These are phyloP conservation scores for Neria commutata DNA, from an alignment of 2,888 invertebrate genomes.

Conservation along the genomic window DNA sequence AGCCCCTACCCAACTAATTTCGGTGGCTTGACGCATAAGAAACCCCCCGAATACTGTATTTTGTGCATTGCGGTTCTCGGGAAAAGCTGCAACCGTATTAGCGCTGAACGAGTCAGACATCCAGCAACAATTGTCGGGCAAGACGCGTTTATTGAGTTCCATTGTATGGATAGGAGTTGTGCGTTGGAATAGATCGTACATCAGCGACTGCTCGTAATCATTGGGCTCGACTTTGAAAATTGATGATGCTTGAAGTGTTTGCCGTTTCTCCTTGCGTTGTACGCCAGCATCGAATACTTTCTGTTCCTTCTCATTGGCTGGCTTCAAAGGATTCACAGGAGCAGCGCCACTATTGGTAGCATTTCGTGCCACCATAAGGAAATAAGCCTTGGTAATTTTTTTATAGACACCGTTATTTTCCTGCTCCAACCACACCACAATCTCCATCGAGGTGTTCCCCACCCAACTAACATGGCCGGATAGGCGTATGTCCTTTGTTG, in stretches of 20 bases:
- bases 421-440: conserved; percentile 74
- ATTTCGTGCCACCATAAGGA: conserved; percentile 76
- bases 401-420: conserved; percentile 62
- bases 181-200: conserved; percentile 71
- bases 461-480: conserved; percentile 79
- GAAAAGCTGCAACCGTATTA: conserved; percentile 68
- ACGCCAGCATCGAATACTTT: conserved; percentile 67
- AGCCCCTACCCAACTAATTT: conserved; percentile 73
- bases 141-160: conserved; percentile 63
- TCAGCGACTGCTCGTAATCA: conserved; percentile 69
- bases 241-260: conserved; percentile 64
- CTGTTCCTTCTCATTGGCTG: conserved; percentile 68
- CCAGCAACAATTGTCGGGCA: conserved; percentile 69
- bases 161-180: conserved; percentile 66
- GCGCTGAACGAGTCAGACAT: conserved; percentile 67
- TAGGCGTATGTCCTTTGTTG: conserved; percentile 70
- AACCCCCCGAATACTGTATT: conserved; percentile 81
- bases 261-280: conserved; percentile 64
- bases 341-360: conserved; percentile 66
- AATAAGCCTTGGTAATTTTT: conserved; percentile 70
- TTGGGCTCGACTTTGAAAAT: conserved; percentile 71
- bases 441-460: conserved; percentile 74
- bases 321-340: conserved; percentile 66
- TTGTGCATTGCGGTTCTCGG: conserved; percentile 75
- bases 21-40: conserved; percentile 77